Percentiles rank a stretch among this genome's conserved stretches.
Conservation (phyloP, 2,888 invertebrate species). For the Leptopterna dolabrata region DNA sequence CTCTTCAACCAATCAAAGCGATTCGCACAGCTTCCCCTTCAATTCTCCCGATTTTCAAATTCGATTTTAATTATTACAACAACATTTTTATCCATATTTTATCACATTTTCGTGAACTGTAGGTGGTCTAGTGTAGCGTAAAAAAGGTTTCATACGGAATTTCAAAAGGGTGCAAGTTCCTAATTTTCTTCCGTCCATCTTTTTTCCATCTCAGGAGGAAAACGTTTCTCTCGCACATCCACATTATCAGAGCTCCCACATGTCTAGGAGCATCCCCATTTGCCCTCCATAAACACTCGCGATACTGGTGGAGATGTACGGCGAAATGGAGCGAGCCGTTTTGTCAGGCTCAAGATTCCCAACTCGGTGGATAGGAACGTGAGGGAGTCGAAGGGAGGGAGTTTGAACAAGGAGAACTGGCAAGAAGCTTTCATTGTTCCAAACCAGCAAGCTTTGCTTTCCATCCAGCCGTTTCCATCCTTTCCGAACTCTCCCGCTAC, state of each 20-base stretch:
- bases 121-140: no score
- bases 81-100: no score
- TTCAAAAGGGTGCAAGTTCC: no score
- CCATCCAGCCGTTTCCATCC: background rate
- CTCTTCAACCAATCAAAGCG: no score
- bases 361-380: background rate
- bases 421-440: background rate
- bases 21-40: no score
- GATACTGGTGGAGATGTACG: background rate
- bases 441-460: background rate
- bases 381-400: background rate
- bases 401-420: background rate
- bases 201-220: background rate
- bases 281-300: background rate
- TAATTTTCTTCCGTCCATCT: no score
- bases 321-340: background rate
- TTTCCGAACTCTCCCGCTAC: background rate
- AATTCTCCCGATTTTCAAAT: no score
- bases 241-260: background rate
- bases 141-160: no score
- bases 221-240: background rate
- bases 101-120: no score
- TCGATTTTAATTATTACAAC: no score
- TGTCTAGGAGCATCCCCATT: background rate
- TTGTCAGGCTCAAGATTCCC: background rate